A percentile compares a stretch with the other conserved stretches of the same genome.
Conservation (phyloP, 1,140 invertebrate genomes). For the Drosophila tropicalis region DNA sequence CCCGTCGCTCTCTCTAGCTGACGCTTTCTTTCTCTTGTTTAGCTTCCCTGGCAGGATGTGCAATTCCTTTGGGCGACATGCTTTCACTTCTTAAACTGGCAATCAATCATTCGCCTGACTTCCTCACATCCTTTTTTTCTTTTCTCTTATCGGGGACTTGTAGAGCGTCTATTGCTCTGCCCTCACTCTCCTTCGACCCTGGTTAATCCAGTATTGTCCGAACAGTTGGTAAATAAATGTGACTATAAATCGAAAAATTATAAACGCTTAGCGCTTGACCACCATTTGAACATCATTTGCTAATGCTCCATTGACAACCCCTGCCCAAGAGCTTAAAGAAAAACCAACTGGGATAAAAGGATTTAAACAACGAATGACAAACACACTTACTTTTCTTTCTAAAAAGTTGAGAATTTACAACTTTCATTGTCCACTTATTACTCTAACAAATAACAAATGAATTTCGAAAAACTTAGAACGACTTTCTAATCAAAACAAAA, state of each 20-base stretch:
- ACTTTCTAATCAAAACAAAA: no score
- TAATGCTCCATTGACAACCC: conserved; percentile 26
- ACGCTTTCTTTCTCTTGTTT: not conserved
- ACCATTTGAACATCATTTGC: conserved; percentile 52
- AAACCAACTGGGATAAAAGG: not conserved
- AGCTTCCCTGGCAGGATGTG: conserved; percentile 34
- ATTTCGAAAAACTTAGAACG: no score
- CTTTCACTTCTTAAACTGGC: conserved; percentile 61
- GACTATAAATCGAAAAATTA: conserved; percentile 82
- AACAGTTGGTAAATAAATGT: conserved; percentile 64
- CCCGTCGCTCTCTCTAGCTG: not conserved
- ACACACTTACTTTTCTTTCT: conserved; percentile 1
- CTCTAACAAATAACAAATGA: no score
- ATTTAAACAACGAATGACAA: not conserved
- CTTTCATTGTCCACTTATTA: no score
- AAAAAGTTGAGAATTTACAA: no score
- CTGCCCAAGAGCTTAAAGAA: not conserved
- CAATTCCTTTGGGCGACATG: conserved; percentile 72
- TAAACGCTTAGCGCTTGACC: conserved; percentile 74
- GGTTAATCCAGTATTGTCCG: conserved; percentile 36
- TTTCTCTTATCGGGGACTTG: conserved; percentile 37
- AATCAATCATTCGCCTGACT: conserved; percentile 75
- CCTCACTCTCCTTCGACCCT: not conserved
- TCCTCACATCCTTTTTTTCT: conserved; percentile 51
- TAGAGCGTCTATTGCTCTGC: not conserved